Evolutionary conservation across 37 sponge, comb jelly and placozoan genomes (phyloP).

Genomic region (Corticium candelabrum): DNA sequence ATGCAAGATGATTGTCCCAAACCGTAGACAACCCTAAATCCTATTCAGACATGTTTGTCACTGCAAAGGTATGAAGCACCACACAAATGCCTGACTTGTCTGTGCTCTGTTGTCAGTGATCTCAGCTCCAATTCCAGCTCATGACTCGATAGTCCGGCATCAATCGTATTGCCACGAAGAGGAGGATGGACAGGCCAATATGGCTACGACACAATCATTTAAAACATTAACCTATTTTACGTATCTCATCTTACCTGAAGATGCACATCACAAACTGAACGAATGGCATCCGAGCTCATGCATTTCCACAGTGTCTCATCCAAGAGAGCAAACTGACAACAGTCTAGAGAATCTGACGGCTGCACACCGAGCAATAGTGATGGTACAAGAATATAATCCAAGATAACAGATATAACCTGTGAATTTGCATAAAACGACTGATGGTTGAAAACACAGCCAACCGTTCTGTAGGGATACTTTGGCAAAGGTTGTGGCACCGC

Average conservation of each 20-base stretch:
- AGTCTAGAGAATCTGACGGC: slow-evolving; percentile 46
- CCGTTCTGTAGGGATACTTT: slow-evolving; percentile 64
- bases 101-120: slow-evolving; percentile 43
- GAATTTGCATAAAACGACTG: slow-evolving; percentile 79
- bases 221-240: not conserved
- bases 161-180: slow-evolving; percentile 5
- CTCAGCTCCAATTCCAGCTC: slow-evolving; percentile 66
- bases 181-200: not conserved
- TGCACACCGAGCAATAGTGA: not conserved
- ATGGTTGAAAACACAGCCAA: slow-evolving; percentile 96
- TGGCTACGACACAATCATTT: not conserved
- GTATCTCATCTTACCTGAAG: not conserved
- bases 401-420: slow-evolving; percentile 26
- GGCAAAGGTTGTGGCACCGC: slow-evolving; percentile 35
- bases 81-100: too few relatives aligned
- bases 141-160: slow-evolving; percentile 33
- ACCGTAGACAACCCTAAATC: slow-evolving; percentile 64
- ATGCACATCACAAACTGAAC: slow-evolving; percentile 14
- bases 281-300: slow-evolving; percentile 76
- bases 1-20: slow-evolving; percentile 81
- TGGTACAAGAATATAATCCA: not conserved
- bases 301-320: slow-evolving; percentile 77
- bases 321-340: slow-evolving; percentile 46
- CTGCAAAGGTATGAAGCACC: too few relatives aligned
- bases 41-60: too few relatives aligned